Base-by-base conservation (phyloP, 1,140 invertebrate genomes). In the Temnothorax nylanderi region DNA sequence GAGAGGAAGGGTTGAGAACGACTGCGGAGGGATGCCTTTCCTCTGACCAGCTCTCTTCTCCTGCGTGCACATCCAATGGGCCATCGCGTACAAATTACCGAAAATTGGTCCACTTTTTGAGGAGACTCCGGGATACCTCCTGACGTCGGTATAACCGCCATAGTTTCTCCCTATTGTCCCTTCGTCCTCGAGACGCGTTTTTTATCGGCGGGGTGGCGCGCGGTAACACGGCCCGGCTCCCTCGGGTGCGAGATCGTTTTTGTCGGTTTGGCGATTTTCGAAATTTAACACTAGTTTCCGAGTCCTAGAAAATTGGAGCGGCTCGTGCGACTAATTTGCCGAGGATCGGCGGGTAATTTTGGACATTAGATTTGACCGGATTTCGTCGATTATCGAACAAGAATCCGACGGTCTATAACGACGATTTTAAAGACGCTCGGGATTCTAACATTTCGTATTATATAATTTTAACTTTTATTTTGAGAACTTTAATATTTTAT, bases 21-120 rank as follows among this genome's bases (percentile, higher is more conserved):
- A 56, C n/a, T 11, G 56, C n/a, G 74, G 51, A 78, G 62, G 41
- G 74, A 84, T 60, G 69, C 44, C 67, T 54, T 37, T 41, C 67
- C 18, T 26, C 26, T 47, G 41, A 49, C 80, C 67, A 11, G 37
- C 34, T 21, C 54, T 11, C 86, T 26, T 87, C 86, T 87, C 32
- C 62, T 90, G 85, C 69, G 88, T 86, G 87, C 86, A 47, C 81
- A 84, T 86, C 81, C 69, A 81, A 76, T 58, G 78, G 65, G 32
- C 69, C 85, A 49, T 65, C 91, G 87, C 71, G 93, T 93, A 93
- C 92, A 93, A 93, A 93, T 93, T 92, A 93, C 90, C 86, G 91
- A 93, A 93, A 93, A 93, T 93, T 93, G 92, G 88, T 91, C 92
- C 88, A 91, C 90, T 93, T 93, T 93, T 93, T 93, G 87, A 86